Percentiles rank a stretch among this genome's conserved stretches.
These are phyloP conservation scores for Acinonyx jubatus DNA, from an alignment of 2,113 vertebrate genomes.

Conservation along the genomic window DNA sequence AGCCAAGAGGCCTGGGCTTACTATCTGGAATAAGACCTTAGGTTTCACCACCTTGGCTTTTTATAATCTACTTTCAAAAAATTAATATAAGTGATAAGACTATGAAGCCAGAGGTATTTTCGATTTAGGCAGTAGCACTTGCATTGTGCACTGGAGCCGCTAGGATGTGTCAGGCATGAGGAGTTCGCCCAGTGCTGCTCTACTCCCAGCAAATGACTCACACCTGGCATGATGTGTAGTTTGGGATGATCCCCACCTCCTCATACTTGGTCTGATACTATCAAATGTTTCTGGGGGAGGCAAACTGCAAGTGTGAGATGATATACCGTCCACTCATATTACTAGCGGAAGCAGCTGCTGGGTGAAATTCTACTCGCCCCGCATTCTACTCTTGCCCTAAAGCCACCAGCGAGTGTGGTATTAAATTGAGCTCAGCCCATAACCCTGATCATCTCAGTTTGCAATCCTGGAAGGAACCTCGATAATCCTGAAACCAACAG, in stretches of 20 bases:
- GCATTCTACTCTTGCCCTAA: constrained; percentile 33
- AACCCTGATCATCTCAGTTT: neutral
- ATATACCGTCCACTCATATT: constrained; percentile 44
- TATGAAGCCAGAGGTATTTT: constrained; percentile 21
- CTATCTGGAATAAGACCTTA: constrained; percentile 53
- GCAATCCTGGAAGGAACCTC: neutral
- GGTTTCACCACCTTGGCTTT: constrained; percentile 63
- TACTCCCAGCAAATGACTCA: constrained; percentile 35
- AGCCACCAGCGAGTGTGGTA: constrained; percentile 7
- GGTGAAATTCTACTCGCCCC: constrained; percentile 38
- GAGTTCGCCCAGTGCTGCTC: constrained; percentile 59
- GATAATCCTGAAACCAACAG: constrained; percentile 40
- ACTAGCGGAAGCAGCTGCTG: constrained; percentile 59
- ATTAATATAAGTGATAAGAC: neutral
- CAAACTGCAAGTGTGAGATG: neutral
- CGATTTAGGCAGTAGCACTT: constrained; percentile 76
- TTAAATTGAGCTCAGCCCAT: constrained; percentile 14
- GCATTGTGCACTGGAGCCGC: constrained; percentile 87
- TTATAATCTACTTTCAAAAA: constrained; percentile 78
- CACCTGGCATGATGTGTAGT: neutral
- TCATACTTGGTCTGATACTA: neutral
- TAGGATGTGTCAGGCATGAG: constrained; percentile 82
- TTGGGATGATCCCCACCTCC: neutral
- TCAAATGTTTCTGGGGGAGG: neutral
- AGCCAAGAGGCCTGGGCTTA: constrained; percentile 48